Evolutionary conservation across 2,888 invertebrate genomes (phyloP).

Genomic region (Stegana nigrithorax): DNA sequence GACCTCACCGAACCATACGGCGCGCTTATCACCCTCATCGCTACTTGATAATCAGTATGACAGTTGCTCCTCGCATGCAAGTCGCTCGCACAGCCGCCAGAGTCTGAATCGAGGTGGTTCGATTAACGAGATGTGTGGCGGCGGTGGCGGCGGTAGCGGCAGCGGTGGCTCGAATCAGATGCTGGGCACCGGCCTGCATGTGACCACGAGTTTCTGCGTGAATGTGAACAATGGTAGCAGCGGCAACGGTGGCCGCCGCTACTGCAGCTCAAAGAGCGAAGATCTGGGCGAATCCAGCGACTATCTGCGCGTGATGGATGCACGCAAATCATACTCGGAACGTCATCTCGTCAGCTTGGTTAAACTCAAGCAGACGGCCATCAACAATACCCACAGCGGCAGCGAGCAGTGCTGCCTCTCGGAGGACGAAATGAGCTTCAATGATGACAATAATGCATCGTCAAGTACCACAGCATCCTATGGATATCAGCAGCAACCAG

Average conservation of each 20-base stretch:
- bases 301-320: constrained; percentile 61
- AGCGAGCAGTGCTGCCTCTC: constrained; percentile 47
- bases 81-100: constrained; percentile 53
- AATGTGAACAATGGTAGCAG: constrained; percentile 35
- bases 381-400: constrained; percentile 62
- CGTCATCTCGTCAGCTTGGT: constrained; percentile 62
- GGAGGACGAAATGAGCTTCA: constrained; percentile 65
- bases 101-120: constrained; percentile 57
- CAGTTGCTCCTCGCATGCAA: constrained; percentile 52
- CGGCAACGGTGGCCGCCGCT: constrained; percentile 44
- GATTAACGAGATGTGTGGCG: constrained; percentile 46
- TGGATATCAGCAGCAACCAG: constrained; percentile 31
- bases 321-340: constrained; percentile 66
- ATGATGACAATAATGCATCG: constrained; percentile 65
- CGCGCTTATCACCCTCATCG: constrained; percentile 60
- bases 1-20: constrained; percentile 60
- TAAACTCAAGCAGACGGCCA: constrained; percentile 66
- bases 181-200: constrained; percentile 39
- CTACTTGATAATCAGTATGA: constrained; percentile 65
- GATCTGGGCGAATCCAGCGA: constrained; percentile 61
- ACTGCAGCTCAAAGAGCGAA: constrained; percentile 65
- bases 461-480: constrained; percentile 29
- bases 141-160: constrained; percentile 15
- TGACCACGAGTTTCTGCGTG: constrained; percentile 59
- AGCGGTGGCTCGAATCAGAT: constrained; percentile 18